A percentile compares a stretch with the other conserved stretches of the same genome.
Conservation (phyloP, 2,888 invertebrate species). For the Drosophila mimetica region DNA sequence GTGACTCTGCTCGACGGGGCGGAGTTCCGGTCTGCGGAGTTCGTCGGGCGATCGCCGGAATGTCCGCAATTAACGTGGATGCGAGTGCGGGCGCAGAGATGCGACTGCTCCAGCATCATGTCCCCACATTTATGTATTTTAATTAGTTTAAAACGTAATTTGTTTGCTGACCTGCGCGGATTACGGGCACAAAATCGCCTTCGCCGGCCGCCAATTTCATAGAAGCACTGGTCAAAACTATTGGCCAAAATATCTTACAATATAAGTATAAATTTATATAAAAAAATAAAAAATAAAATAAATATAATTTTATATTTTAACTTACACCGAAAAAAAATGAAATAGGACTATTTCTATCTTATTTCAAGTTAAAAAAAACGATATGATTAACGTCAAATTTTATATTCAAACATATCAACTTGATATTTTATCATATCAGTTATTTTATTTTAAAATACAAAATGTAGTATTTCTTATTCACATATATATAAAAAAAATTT, state of each 20-base stretch:
- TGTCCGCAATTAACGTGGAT: constrained; percentile 58
- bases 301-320: background rate
- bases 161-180: constrained; percentile 34
- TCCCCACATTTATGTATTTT: constrained; percentile 59
- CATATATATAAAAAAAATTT: no score
- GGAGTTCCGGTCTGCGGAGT: constrained; percentile 67
- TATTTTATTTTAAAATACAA: no score
- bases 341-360: no score
- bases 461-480: no score
- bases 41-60: constrained; percentile 21
- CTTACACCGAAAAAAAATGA: no score
- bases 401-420: no score
- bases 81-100: constrained; percentile 43
- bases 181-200: constrained; percentile 37
- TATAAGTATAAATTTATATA: background rate
- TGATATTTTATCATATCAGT: no score
- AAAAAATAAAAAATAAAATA: no score
- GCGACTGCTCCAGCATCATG: constrained; percentile 30
- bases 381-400: no score
- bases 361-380: no score
- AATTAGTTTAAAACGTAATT: constrained; percentile 63
- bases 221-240: background rate
- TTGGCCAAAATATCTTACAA: background rate
- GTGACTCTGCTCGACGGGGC: constrained; percentile 60
- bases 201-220: background rate